Base-by-base conservation (phyloP, 2,113 vertebrate species). In the Alces alces region DNA sequence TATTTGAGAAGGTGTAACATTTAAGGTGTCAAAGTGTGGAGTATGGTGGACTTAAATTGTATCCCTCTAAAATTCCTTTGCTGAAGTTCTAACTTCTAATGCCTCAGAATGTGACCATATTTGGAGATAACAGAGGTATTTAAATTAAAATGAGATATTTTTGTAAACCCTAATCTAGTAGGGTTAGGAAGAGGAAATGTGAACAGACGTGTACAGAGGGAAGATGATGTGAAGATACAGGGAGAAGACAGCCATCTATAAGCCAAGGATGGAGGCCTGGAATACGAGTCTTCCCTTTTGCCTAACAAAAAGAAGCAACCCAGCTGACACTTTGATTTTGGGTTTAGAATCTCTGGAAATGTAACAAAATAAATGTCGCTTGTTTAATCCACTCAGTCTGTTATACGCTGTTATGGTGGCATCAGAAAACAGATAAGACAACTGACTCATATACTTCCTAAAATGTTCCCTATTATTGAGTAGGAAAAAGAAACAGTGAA, bases 111-210 rank as follows among this genome's bases (percentile, higher is more conserved):
- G 11, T 79, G 23, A 92, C 10, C 33, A 10, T 6, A 86, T 58
- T 86, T 94, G 47, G 4, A 5, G 36, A 60, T 82, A 43, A 19
- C 4, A 61, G 30, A 57, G 23, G 7, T 25, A 79, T 80, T 21
- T n/a, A 25, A 86, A 3, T 12, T 86, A 66, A 64, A 90, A 61
- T 96, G 17, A 61, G 6, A 21, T 39, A 89, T 21, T n/a, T 7
- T 6, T 13, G 12, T 25, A 12, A 19, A 5, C 0, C 3, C 33
- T 60, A 39, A 28, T 19, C 10, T 14, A 50, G 3, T n/a, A 28
- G 1, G 6, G 3, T 58, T 43, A 45, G 52, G 30, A 89, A 73
- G 17, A 73, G 55, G 47, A 66, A 90, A 83, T 91, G 7, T 82
- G 13, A 15, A 82, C n/a, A 78, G 13, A 36, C 3, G 39, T 57